Base-by-base conservation (phyloP, 2,888 invertebrate species). In the Leptinotarsa juncta region DNA sequence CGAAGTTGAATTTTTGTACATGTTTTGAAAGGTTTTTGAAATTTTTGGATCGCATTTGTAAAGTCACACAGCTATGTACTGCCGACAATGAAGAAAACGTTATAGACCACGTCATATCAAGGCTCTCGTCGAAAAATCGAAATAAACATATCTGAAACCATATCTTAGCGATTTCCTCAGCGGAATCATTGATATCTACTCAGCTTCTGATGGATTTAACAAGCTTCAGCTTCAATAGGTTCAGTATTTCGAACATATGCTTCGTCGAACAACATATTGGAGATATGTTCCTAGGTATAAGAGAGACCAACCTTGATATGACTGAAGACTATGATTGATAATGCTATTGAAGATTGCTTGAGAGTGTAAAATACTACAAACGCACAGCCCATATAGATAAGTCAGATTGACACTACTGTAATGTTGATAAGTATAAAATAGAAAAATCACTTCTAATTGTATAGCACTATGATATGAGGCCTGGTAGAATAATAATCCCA, bases 321-420 rank as follows among this genome's bases (percentile, higher is more conserved):
- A 74, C 74, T 42, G 42, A 62, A 62, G 55, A 50, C 65, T 73
- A 73, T 51, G 65, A 68, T 68, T 55, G 55, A 57, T 72, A 76
- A 76, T 75, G 76, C 77, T 77, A 75, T 73, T 70, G 74, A 65
- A 79, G 79, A 78, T 74, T 75, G 81, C 80, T 81, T 81, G 79
- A 80, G 79, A 80, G 72, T 75, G 79, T 80, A 72, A 79, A 75
- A 74, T 78, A 76, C 69, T 74, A 77, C 85, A 86, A 85, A 86
- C 86, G 85, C 86, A 87, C 84, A 84, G 85, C 85, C 85, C 86
- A 84, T 82, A 83, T 85, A 86, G 85, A 86, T 85, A 86, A 86
- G 86, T 85, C 85, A 83, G 81, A 81, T 78, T 74, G 77, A 80
- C 82, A 81, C 81, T 81, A 80, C 75, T 78, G 76, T 80, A 81